Evolutionary conservation across 2,113 vertebrate species (phyloP), one percentile per base, ranked within the genome.

Genomic region (Gorsachius goisagi): DNA sequence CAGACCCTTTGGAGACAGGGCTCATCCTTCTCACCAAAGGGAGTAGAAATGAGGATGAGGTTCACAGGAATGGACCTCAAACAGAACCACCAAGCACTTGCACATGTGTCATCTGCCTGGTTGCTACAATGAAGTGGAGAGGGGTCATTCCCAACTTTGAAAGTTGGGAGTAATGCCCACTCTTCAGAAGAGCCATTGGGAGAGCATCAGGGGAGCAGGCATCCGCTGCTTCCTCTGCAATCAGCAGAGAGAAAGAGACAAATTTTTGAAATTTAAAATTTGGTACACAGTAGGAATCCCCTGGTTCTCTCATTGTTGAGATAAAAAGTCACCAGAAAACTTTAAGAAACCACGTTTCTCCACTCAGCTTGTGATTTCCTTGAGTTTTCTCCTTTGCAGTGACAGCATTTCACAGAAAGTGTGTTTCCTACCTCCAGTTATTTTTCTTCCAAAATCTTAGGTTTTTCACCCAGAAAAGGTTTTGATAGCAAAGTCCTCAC

Each of bases 301-400:
- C 24, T 13, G 10, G 7, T 63, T 92, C 44, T 92, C 39, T 47
- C 27, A 28, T 16, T 0, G 0, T 0, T 59, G 5, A 64, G 33
- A 71, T 41, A 45, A 92, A 81, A 69, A 15, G 37, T 47, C 26
- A 47, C 60, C 27, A 55, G 47, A 63, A 87, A 82, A 56, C 39
- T 72, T 95, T 26, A 68, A 72, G 62, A 74, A 84, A 67, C 26
- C 14, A 11, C 41, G 6, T 68, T 76, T 92, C 63, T 67, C 47
- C 32, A 47, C 50, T 74, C 45, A 55, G 24, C 16, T 78, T 33
- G 7, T 75, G 49, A 44, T 82, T 89, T 92, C 56, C 81, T 74
- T 59, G 37, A 49, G 7, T 78, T 96, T 72, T 79, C 39, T 79
- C 33, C 44, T 89, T 59, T 30, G 13, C 19, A 68, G 24, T 82